Evolutionary conservation across 1,140 invertebrate species (phyloP), one percentile per base, ranked within the genome.

Genomic region (Agrilus planipennis): DNA sequence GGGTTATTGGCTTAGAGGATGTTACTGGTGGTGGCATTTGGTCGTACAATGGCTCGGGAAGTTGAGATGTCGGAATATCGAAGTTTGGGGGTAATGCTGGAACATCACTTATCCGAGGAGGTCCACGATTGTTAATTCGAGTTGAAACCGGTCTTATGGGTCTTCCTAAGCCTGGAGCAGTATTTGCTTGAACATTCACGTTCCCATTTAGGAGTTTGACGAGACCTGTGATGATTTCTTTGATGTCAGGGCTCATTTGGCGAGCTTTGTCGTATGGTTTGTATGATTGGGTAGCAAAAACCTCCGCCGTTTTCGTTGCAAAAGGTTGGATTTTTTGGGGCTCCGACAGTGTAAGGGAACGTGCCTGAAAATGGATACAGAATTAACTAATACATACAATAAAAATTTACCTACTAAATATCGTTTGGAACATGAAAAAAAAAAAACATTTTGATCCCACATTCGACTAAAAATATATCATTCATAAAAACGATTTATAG

Each of bases 151-250:
- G 77, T 28, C 75, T 65, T 40, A 67, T 45, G 17, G 68, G 63
- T n/a, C 62, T 64, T 4, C 66, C 58, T 25, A 69, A 66, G n/a
- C 62, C 45, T 16, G 69, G 55, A 34, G 72, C 71, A 0, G 74
- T 76, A 51, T 83, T 82, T 0, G 77, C 75, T 49, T 81, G 77
- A 0, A 82, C 79, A 50, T 88, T 85, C 0, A 88, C 84, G 50
- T 90, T 89, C 1, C 87, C 87, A 50, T 90, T 89, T 1, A 91
- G 62, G 1, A 91, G 60, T 58, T 90, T 89, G 0, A 91, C 85
- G 23, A 92, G 84, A 9, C 86, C 87, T 5, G 85, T 87, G 34
- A 92, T 86, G 10, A 91, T 89, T 53, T 90, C 88, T 60, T 90
- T 84, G 38, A 90, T 88, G 58, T 89, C 85, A 14, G 82, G 81